Conservation (phyloP, 2,888 invertebrate genomes). For the Odiellus spinosus region DNA sequence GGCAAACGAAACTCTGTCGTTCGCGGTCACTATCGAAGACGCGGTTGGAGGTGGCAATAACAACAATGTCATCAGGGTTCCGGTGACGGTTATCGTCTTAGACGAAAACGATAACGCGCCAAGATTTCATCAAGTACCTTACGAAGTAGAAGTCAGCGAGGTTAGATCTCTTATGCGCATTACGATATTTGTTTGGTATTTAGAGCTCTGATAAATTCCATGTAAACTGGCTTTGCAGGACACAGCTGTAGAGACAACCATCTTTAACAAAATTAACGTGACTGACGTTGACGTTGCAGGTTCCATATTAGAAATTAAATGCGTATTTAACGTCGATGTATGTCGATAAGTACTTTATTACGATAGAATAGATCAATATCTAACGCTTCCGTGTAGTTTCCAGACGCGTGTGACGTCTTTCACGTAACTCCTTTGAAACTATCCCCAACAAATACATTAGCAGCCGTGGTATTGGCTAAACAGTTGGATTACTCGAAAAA, state of each 20-base stretch:
- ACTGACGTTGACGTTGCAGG: slow-evolving; percentile 66
- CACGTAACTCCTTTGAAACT: slow-evolving; percentile 44
- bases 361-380: neutral
- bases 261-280: slow-evolving; percentile 53
- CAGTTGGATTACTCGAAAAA: slow-evolving; percentile 59
- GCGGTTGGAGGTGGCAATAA: slow-evolving; percentile 41
- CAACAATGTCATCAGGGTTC: slow-evolving; percentile 52
- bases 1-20: slow-evolving; percentile 59
- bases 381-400: slow-evolving; percentile 37
- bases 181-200: no score
- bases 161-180: no score
- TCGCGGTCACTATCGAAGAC: slow-evolving; percentile 66
- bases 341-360: neutral
- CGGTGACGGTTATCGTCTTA: slow-evolving; percentile 63
- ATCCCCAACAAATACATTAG: slow-evolving; percentile 45
- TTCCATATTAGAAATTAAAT: slow-evolving; percentile 58
- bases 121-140: slow-evolving; percentile 55
- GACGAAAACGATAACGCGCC: slow-evolving; percentile 83
- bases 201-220: no score
- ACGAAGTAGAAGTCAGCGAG: slow-evolving; percentile 49
- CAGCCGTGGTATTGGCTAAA: slow-evolving; percentile 50
- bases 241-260: slow-evolving; percentile 49
- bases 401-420: slow-evolving; percentile 54
- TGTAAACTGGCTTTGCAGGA: no score
- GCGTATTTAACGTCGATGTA: slow-evolving; percentile 25